Evolutionary conservation across 2,888 invertebrate genomes (phyloP), one percentile per base, ranked within the genome.

Genomic region (Drosophila merina): DNA sequence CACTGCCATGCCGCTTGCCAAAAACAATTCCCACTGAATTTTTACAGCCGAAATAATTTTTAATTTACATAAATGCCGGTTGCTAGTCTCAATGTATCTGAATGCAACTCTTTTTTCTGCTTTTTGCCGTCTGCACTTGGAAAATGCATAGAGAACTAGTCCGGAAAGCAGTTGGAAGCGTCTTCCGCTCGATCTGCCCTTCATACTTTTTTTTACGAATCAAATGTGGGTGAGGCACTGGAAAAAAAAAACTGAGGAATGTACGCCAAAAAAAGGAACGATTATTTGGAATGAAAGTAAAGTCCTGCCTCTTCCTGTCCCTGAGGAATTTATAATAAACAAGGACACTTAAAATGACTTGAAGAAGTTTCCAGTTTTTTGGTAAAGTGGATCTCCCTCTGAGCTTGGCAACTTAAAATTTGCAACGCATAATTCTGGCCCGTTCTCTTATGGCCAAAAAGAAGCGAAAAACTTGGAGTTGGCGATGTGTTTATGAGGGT

Each of bases 31-130:
- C 76, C 82, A 75, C 82, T 76, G 87, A 78, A 81, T 83, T 81
- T 83, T 81, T 75, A 86, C 84, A 86, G 75, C 77, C 73, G 75
- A 86, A 86, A 86, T 82, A 78, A 82, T 85, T 82, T 82, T 78
- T 86, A 82, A 82, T 82, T 82, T 87, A 82, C 82, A 82, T 82
- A 82, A 87, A 86, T 87, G 82, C 76, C 87, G 79, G 81, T 80
- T 36, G 67, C 75, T 48, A 44, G 31, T 60, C 45, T 44, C 7
- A 40, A 30, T 59, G 38, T 57, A 36, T 68, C 52, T 57, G 52
- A 49, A 47, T 56, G 51, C 64, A 36, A 12, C 36, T 36, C 36
- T 47, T 64, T 25, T 42, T 42, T 52, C 47, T 5, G 52, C 36
- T 52, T 42, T 49, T 10, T 62, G 40, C 40, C 48, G 33, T 20